Evolutionary conservation across 2,797 vertebrate genomes (phyloP).

Genomic region (Chromobotia macracanthus): DNA sequence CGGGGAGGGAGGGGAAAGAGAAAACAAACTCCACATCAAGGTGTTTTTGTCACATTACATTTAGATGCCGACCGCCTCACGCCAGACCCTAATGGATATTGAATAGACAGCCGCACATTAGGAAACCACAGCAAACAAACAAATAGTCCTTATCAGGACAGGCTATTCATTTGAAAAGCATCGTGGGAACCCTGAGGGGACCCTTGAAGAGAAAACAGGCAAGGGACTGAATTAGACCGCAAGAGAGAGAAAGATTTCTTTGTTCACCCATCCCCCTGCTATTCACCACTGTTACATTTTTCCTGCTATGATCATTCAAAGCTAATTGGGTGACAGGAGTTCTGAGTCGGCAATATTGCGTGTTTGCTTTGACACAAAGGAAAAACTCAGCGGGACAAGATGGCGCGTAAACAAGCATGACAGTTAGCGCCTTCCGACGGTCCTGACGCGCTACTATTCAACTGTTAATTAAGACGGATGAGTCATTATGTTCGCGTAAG

Average conservation of each 20-base stretch:
- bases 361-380: conserved; percentile 49
- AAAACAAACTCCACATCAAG: conserved; percentile 61
- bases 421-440: conserved; percentile 33
- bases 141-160: conserved; percentile 53
- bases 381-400: conserved; percentile 41
- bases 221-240: conserved; percentile 19
- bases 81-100: conserved; percentile 58
- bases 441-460: conserved; percentile 32
- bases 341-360: conserved; percentile 39
- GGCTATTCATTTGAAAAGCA: conserved; percentile 60
- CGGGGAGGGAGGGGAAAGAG: background rate
- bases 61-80: conserved; percentile 47
- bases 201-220: conserved; percentile 35
- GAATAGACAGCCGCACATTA: conserved; percentile 60
- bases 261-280: conserved; percentile 26
- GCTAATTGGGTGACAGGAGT: conserved; percentile 59
- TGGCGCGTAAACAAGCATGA: conserved; percentile 57
- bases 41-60: conserved; percentile 62
- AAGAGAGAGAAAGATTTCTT: conserved; percentile 32
- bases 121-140: conserved; percentile 59
- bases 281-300: conserved; percentile 43
- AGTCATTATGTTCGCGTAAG: conserved; percentile 43
- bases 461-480: conserved; percentile 59
- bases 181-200: conserved; percentile 52
- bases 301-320: conserved; percentile 55